Evolutionary conservation across 1,140 invertebrate genomes (phyloP).

Genomic region (Diorhabda elongata): DNA sequence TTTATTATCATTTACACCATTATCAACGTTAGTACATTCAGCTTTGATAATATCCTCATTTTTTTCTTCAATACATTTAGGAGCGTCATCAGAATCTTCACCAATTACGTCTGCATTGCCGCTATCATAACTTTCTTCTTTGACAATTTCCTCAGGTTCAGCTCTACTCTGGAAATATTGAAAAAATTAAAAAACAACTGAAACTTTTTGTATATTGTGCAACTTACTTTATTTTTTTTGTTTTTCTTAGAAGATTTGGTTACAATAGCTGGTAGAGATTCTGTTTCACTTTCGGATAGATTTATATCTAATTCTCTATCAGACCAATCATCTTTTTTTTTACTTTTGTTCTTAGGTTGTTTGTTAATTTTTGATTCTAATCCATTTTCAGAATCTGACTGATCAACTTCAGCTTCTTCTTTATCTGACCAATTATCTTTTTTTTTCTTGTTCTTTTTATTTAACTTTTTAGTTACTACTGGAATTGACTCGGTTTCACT

Average conservation of each 20-base stretch:
- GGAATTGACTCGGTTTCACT: slow-evolving; percentile 43
- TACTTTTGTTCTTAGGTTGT: slow-evolving; percentile 38
- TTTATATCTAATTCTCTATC: slow-evolving; percentile 36
- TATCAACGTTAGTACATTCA: slow-evolving; percentile 44
- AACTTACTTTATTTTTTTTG: slow-evolving; percentile 24
- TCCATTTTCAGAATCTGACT: slow-evolving; percentile 29
- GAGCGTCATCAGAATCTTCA: slow-evolving; percentile 28
- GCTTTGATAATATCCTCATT: slow-evolving; percentile 28
- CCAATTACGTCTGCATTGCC: slow-evolving; percentile 14
- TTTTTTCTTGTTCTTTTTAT: slow-evolving; percentile 48
- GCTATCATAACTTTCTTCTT: too few species aligned
- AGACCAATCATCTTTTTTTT: slow-evolving; percentile 42
- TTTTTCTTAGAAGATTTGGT: slow-evolving; percentile 45
- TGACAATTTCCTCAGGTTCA: too few species aligned
- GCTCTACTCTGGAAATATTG: too few species aligned
- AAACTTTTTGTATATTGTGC: background rate
- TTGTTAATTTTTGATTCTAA: background rate
- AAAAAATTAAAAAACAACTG: background rate
- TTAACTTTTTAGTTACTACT: slow-evolving; percentile 34
- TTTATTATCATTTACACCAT: slow-evolving; percentile 26
- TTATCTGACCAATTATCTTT: slow-evolving; percentile 15
- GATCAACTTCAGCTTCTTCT: slow-evolving; percentile 11
- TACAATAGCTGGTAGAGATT: slow-evolving; percentile 39
- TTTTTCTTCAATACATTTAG: slow-evolving; percentile 34
- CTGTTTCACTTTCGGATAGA: slow-evolving; percentile 45